phyloP scores from a whole-genome alignment of 2,797 vertebrate species.

The Gallinago solitaria region DNA sequence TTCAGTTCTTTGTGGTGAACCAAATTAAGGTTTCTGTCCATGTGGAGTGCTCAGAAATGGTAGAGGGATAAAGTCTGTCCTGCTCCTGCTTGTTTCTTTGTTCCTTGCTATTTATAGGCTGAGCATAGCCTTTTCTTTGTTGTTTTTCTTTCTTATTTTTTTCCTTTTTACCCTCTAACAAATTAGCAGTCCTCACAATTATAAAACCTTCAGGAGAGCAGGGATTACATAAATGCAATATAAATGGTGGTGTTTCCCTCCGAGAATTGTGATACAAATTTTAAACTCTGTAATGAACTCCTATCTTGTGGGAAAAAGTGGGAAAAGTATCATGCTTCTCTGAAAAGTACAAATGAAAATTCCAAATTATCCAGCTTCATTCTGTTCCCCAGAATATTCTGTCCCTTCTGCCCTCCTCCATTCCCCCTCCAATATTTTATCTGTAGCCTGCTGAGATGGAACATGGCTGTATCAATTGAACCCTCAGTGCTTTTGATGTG shows the following conservation, averaged over 20 bases:
- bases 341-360: not conserved
- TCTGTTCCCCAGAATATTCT: not conserved
- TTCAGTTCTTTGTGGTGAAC: not conserved
- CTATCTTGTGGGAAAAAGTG: not conserved
- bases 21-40: not conserved
- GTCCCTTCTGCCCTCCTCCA: not conserved
- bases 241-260: not conserved
- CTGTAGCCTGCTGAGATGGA: not conserved
- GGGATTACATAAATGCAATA: not conserved
- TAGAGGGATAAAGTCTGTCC: not conserved
- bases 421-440: not conserved
- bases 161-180: not conserved
- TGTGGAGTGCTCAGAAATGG: not conserved
- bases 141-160: no score
- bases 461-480: not conserved
- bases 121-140: not conserved
- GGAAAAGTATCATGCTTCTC: not conserved
- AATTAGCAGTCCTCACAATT: not conserved
- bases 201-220: not conserved
- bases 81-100: not conserved
- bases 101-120: not conserved
- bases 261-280: not conserved
- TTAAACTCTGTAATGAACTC: not conserved
- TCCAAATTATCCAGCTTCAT: not conserved
- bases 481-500: not conserved